A percentile compares a stretch with the other conserved stretches of the same genome.
Evolutionary conservation across 2,888 invertebrate genomes (phyloP).

Genomic region (Eupelmus urozonus): DNA sequence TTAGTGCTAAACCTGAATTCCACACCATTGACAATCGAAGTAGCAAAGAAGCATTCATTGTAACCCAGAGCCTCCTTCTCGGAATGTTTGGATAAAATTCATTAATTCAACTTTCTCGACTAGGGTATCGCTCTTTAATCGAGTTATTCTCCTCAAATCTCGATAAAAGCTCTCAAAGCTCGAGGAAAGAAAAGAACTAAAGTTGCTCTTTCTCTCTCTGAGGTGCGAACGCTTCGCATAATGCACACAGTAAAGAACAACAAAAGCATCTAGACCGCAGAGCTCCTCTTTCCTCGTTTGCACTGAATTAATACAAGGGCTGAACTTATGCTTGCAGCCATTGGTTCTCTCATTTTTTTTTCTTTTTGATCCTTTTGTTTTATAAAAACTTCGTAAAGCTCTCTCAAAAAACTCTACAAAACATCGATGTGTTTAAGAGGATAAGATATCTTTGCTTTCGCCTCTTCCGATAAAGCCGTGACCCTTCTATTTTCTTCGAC

Average conservation of each 20-base stretch:
- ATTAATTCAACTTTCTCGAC: slow-evolving; percentile 62
- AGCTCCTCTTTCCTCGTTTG: slow-evolving; percentile 54
- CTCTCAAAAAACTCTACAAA: slow-evolving; percentile 57
- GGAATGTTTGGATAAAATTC: slow-evolving; percentile 73
- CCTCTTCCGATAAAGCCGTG: neutral
- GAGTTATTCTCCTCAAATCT: slow-evolving; percentile 52
- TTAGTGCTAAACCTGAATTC: slow-evolving; percentile 72
- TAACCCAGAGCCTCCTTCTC: slow-evolving; percentile 67
- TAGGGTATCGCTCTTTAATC: slow-evolving; percentile 53
- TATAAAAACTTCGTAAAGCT: slow-evolving; percentile 59
- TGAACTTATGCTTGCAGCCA: slow-evolving; percentile 39
- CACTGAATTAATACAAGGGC: slow-evolving; percentile 45
- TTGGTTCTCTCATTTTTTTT: slow-evolving; percentile 35
- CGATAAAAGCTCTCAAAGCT: slow-evolving; percentile 59
- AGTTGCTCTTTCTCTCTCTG: slow-evolving; percentile 64
- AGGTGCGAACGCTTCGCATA: slow-evolving; percentile 68
- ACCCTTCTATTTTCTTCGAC: slow-evolving; percentile 1
- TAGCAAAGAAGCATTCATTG: slow-evolving; percentile 67
- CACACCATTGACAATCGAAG: slow-evolving; percentile 65
- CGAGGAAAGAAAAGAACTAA: slow-evolving; percentile 54
- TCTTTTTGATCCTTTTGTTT: slow-evolving; percentile 40
- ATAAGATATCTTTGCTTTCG: slow-evolving; percentile 17
- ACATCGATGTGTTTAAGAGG: slow-evolving; percentile 56
- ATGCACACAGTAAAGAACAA: slow-evolving; percentile 69
- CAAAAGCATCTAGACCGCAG: slow-evolving; percentile 70